A percentile compares a stretch with the other conserved stretches of the same genome.
Conservation (phyloP, 2,113 vertebrate genomes). For the Sprattus sprattus region DNA sequence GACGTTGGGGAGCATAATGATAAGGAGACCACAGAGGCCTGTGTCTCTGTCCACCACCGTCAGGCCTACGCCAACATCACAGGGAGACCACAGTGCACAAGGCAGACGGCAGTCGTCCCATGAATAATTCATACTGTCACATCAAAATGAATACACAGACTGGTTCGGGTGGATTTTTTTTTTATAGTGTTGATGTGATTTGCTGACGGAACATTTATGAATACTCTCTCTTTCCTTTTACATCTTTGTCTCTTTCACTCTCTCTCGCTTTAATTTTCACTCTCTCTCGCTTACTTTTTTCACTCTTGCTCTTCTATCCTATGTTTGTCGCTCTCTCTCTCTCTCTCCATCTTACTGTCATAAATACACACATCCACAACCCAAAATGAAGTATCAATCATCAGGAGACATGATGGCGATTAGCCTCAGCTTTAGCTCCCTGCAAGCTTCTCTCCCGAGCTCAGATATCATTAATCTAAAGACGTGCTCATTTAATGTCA, state of each 20-base stretch:
- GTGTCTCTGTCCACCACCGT: background rate
- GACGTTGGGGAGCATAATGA: background rate
- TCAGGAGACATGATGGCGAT: background rate
- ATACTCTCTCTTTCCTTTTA: background rate
- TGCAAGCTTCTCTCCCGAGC: background rate
- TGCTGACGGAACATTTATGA: constrained; percentile 1
- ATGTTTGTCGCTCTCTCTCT: background rate
- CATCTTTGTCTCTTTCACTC: background rate
- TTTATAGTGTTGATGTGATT: constrained; percentile 6
- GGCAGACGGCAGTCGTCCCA: background rate
- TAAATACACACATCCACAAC: background rate
- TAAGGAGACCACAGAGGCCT: background rate
- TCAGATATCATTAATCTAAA: constrained; percentile 6
- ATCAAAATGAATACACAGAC: background rate
- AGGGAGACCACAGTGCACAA: background rate
- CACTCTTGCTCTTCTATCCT: background rate
- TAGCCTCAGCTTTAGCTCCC: background rate
- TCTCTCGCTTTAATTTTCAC: background rate
- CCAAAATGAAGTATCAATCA: background rate
- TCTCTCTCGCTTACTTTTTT: background rate
- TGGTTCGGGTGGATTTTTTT: background rate
- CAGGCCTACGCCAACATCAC: background rate
- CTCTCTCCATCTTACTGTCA: background rate
- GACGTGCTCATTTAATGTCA: constrained; percentile 60
- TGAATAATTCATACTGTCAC: background rate